Evolutionary conservation across 2,888 invertebrate species (phyloP).

Genomic region (Hololepta plana): DNA sequence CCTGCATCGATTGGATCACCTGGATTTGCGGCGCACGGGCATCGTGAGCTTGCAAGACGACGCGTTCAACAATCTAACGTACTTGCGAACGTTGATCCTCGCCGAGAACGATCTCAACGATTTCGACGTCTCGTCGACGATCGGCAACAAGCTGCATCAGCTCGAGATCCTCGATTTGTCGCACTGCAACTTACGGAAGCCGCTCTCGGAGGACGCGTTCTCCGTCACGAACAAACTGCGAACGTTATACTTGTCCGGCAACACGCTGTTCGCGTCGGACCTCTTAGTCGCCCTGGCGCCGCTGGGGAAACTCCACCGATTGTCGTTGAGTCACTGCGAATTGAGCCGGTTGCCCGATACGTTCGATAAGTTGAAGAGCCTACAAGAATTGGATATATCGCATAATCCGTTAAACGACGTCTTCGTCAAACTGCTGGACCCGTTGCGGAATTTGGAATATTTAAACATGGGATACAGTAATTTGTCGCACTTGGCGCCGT

Average conservation of each 20-base stretch:
- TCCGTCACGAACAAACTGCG: conserved; percentile 46
- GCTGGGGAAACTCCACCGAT: conserved; percentile 41
- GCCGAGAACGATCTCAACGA: conserved; percentile 46
- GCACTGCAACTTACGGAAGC: conserved; percentile 46
- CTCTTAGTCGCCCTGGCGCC: conserved; percentile 46
- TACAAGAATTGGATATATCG: conserved; percentile 50
- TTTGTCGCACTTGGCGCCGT: conserved; percentile 42
- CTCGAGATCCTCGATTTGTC: conserved; percentile 48
- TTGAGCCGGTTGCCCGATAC: conserved; percentile 44
- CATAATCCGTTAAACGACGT: conserved; percentile 50
- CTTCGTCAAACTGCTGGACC: conserved; percentile 43
- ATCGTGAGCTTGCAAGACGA: conserved; percentile 42
- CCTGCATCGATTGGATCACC: conserved; percentile 39
- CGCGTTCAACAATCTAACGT: conserved; percentile 44
- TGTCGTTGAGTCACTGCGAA: conserved; percentile 49
- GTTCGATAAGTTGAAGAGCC: conserved; percentile 44
- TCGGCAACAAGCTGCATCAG: conserved; percentile 44
- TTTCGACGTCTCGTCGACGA: conserved; percentile 42
- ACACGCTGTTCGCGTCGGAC: conserved; percentile 48
- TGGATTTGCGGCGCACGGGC: conserved; percentile 42
- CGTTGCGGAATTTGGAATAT: conserved; percentile 44
- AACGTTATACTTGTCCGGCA: conserved; percentile 45
- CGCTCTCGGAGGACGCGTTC: conserved; percentile 49
- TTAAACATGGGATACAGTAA: conserved; percentile 58
- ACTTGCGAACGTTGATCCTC: conserved; percentile 41